Base-by-base conservation (phyloP, 53 echinoderm and acorn worm species). In the Arbacia lixula region DNA sequence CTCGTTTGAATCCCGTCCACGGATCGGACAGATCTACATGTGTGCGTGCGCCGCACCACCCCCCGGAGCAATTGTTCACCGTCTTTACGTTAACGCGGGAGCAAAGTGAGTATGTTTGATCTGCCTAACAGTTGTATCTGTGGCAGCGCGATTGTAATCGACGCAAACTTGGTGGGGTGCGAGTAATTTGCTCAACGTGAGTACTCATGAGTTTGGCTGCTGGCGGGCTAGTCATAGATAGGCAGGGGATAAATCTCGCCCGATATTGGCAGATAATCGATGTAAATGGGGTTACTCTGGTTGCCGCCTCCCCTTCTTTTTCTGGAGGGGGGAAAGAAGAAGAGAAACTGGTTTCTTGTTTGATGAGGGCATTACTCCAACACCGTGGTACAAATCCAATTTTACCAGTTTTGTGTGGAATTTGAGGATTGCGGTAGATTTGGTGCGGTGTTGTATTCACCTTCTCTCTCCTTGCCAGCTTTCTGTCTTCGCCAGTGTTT, bases 41-140 rank as follows among this genome's bases (percentile, higher is more conserved):
- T 52, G 74, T 46, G 46, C 46, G 8, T 46, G 46, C 14, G 46
- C 46, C 46, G 8, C 74, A 46, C 53, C 74, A 20, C 52, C 43
- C 74, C 74, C 74, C 74, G 17, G 30, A 74, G 74, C 74, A 53
- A 74, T 50, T 52, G 74, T 52, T 46, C 30, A 33, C 52, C 30
- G 33, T 33, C 49, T 50, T 53, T 33, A 46, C 34, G 51, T 74
- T 74, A 74, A 74, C 74, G 74, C 6, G 46, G 14, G 74, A 42
- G 69, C 28, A 69, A 69, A 69, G 69, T 69, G 43, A 46, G 74
- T 74, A 34, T 74, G 74, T 74, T 74, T 74, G 74, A 74, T 74
- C 74, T 74, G 33, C 53, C 34, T 53, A 74, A 74, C 43, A 74
- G 74, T 74, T 74, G n/a, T 52, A 33, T 53, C 16, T 34, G 51